phyloP scores from a whole-genome alignment of 2,113 vertebrate genomes.

The Phalacrocorax carbo region DNA sequence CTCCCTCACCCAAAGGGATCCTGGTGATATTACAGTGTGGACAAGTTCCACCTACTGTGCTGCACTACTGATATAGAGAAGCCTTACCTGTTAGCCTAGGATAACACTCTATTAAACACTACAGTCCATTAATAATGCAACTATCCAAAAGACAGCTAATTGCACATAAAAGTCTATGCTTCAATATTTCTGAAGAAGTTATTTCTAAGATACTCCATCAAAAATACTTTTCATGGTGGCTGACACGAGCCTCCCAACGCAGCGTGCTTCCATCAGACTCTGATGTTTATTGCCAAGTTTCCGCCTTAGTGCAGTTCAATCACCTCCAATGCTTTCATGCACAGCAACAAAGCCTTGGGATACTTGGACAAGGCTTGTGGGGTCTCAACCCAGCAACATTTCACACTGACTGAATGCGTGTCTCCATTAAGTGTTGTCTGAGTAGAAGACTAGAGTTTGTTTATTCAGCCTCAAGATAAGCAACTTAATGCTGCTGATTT shows the following conservation, averaged over 20 bases:
- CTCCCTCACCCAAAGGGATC: neutral
- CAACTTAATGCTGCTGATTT: constrained; percentile 66
- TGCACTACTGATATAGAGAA: neutral
- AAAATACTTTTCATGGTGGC: neutral
- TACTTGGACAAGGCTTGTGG: neutral
- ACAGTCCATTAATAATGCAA: neutral
- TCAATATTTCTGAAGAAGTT: neutral
- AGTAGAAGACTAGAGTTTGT: constrained; percentile 52
- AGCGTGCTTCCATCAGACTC: neutral
- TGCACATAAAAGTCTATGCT: neutral
- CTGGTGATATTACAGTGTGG: neutral
- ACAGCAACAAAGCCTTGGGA: neutral
- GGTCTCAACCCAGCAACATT: neutral
- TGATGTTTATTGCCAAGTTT: neutral
- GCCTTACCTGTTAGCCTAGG: neutral
- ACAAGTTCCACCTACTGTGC: neutral
- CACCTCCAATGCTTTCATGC: rapidly evolving
- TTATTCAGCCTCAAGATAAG: constrained; percentile 56
- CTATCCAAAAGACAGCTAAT: neutral
- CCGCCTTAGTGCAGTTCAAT: neutral
- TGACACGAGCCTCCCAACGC: neutral
- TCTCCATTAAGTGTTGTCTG: constrained; percentile 11
- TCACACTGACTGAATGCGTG: neutral
- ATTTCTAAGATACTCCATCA: neutral
- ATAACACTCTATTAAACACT: neutral